Base-by-base conservation (phyloP, 1,140 invertebrate species). In the Sesamia nonagrioides region DNA sequence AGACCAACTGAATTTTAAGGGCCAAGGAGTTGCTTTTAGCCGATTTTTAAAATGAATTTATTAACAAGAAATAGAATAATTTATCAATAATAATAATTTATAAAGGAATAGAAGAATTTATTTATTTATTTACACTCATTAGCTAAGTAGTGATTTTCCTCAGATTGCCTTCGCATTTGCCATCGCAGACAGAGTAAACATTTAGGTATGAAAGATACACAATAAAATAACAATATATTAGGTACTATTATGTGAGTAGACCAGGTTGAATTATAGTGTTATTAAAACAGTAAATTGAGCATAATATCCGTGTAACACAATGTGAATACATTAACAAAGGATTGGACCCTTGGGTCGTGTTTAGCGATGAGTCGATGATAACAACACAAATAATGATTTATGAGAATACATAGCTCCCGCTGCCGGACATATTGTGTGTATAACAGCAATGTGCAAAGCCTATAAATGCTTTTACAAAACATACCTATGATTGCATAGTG, bases 301-400 rank as follows among this genome's bases (percentile, higher is more conserved):
- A 27, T 50, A 17, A 42, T 66, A 66, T 66, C n/a, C 3, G 7
- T 42, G 37, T 42, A 66, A 42, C n/a, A 17, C 37, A 71, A n/a
- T 52, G 54, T 18, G 45, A 71, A 52, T 37, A 54, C n/a, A 52
- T 11, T 54, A 71, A 71, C 50, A 71, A 71, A 37, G 54, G 27
- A 18, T 35, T 27, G 40, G 33, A 18, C 68, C 27, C 48, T 17
- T 54, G 68, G 68, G 68, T 9, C 33, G 45, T 48, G 48, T 71
- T 54, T 52, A 71, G 68, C 48, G 68, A 71, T 71, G 40, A 71
- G 42, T 33, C 42, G 37, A n/a, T 21, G 68, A 71, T 71, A 54
- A 52, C 48, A 71, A 35, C 52, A 40, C 33, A 52, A 71, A 52
- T 71, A 54, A 33, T 33, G 50, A 71, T 54, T 48, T 54, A 54